A percentile compares a stretch with the other conserved stretches of the same genome.
phyloP scores from a whole-genome alignment of 2,113 vertebrate species.

The Casuarius casuarius region DNA sequence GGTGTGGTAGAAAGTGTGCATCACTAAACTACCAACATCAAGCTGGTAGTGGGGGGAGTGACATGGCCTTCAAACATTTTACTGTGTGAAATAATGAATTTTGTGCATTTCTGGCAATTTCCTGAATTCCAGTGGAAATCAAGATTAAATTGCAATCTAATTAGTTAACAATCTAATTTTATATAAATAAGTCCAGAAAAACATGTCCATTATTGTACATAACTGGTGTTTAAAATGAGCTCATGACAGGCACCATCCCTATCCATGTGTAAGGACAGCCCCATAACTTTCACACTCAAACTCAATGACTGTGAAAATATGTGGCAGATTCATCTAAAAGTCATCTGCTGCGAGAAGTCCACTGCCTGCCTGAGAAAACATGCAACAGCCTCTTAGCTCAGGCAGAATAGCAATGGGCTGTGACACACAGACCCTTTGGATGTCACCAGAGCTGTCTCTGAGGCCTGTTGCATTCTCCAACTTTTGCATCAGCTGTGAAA shows the following conservation, averaged over 20 bases:
- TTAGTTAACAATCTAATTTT: slow-evolving; percentile 6
- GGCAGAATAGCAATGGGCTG: not conserved
- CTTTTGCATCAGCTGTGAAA: not conserved
- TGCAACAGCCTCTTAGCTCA: not conserved
- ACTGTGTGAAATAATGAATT: not conserved
- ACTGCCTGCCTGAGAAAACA: not conserved
- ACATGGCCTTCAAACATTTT: not conserved
- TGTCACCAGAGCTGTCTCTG: not conserved
- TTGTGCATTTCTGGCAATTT: not conserved
- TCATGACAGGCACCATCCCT: accelerated
- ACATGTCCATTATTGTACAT: not conserved
- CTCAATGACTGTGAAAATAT: not conserved
- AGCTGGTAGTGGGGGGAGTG: not conserved
- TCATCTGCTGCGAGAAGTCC: not conserved
- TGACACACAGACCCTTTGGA: not conserved
- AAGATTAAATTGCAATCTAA: not conserved
- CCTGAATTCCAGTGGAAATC: not conserved
- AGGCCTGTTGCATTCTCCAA: not conserved
- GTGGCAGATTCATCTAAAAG: not conserved
- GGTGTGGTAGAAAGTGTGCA: not conserved
- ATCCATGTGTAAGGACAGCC: not conserved
- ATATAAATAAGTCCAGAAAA: not conserved
- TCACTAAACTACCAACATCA: not conserved
- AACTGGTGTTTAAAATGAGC: not conserved
- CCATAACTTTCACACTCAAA: not conserved